Evolutionary conservation across 2,113 vertebrate species (phyloP).

Genomic region (Heteronetta atricapilla): DNA sequence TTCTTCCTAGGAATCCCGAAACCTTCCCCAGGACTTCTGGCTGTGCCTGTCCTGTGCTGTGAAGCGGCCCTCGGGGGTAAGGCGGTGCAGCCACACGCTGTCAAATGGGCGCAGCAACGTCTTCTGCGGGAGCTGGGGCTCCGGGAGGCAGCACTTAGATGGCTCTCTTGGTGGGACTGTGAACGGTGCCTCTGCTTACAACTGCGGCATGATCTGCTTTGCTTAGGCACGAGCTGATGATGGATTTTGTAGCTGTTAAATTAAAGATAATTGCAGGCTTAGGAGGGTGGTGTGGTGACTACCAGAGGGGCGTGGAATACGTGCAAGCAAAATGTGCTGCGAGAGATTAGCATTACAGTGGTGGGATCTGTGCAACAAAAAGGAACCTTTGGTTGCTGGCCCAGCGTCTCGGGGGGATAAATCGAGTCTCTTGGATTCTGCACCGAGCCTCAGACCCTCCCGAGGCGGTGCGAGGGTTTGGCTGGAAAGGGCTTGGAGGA

Average conservation of each 20-base stretch:
- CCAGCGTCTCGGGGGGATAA: not conserved
- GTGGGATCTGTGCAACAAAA: not conserved
- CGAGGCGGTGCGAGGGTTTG: fast-evolving
- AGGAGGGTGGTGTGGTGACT: conserved; percentile 39
- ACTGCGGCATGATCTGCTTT: not conserved
- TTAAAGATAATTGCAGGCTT: conserved; percentile 41
- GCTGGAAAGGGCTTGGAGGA: not conserved
- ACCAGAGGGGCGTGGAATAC: not conserved
- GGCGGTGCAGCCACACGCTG: not conserved
- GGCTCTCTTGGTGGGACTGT: fast-evolving
- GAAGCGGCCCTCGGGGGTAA: not conserved
- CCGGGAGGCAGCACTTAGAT: not conserved
- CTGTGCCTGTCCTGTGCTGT: not conserved
- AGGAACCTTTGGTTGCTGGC: not conserved
- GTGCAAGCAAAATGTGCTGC: not conserved
- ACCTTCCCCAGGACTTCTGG: not conserved
- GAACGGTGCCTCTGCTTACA: not conserved
- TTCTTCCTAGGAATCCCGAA: not conserved
- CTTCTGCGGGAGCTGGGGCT: not conserved
- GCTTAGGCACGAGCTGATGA: not conserved
- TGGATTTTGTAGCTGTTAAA: conserved; percentile 22
- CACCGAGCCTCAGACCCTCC: not conserved
- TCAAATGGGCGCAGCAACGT: fast-evolving
- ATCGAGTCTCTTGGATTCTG: not conserved
- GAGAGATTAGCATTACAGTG: not conserved